Conservation (phyloP, 2,888 invertebrate species). For the Xylota segnis region DNA sequence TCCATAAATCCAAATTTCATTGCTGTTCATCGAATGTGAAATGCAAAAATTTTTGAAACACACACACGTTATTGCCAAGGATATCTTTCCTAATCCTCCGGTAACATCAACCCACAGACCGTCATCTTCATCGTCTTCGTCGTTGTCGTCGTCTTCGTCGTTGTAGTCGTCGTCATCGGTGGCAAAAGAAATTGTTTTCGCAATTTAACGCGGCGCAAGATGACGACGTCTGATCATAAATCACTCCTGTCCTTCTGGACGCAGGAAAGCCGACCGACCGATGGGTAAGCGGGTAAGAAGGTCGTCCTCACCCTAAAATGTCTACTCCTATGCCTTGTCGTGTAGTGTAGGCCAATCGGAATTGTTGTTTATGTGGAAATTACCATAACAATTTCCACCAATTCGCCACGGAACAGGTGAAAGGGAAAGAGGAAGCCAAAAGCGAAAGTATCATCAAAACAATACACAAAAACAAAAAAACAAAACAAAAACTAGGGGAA, state of each 20-base stretch:
- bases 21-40: conserved; percentile 70
- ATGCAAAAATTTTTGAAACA: conserved; percentile 47
- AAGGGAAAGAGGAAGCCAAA: background rate
- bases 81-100: conserved; percentile 20
- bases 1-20: conserved; percentile 70
- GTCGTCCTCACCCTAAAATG: background rate
- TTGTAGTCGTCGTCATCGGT: conserved; percentile 15
- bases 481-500: background rate
- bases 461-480: background rate
- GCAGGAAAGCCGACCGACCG: background rate
- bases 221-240: conserved; percentile 48
- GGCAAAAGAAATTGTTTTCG: conserved; percentile 41
- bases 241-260: conserved; percentile 25
- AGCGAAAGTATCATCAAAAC: conserved; percentile 13
- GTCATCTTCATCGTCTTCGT: background rate
- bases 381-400: conserved; percentile 20
- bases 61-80: conserved; percentile 12
- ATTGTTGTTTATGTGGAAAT: conserved; percentile 33
- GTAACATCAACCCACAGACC: conserved; percentile 14
- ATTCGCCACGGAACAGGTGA: background rate
- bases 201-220: conserved; percentile 51
- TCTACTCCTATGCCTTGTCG: background rate
- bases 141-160: conserved; percentile 9
- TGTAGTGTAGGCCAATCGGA: background rate
- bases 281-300: background rate